Evolutionary conservation across 1,140 invertebrate species (phyloP).

Genomic region (Lordiphosa mommai): DNA sequence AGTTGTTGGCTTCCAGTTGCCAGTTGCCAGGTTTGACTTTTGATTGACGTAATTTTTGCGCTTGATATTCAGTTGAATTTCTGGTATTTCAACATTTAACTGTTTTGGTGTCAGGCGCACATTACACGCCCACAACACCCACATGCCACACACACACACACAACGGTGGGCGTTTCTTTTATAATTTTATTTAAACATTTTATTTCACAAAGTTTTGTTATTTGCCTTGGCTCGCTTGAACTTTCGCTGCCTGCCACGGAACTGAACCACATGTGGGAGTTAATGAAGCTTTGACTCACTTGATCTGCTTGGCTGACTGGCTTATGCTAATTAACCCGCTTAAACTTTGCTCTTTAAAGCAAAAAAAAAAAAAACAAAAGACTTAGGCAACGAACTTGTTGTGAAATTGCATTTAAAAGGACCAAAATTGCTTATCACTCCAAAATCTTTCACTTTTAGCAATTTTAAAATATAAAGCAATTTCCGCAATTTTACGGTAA

Average conservation of each 20-base stretch:
- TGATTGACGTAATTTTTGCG: constrained; percentile 76
- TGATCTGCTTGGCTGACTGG: constrained; percentile 40
- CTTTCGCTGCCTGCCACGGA: constrained; percentile 53
- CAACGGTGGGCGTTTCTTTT: constrained; percentile 42
- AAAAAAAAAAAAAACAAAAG: constrained; percentile 40
- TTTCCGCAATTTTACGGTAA: constrained; percentile 64
- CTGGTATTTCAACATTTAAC: constrained; percentile 77
- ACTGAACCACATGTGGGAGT: constrained; percentile 37
- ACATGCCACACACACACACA: constrained; percentile 27
- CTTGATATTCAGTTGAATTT: constrained; percentile 77
- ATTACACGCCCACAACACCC: constrained; percentile 62
- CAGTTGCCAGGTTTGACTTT: constrained; percentile 60
- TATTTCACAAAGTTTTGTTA: constrained; percentile 58
- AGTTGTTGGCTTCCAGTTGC: constrained; percentile 43
- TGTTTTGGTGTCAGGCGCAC: constrained; percentile 72
- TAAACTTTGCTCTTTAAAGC: constrained; percentile 62
- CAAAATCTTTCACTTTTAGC: constrained; percentile 23
- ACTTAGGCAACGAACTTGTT: constrained; percentile 66
- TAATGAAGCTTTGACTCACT: constrained; percentile 40
- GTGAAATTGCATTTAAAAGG: constrained; percentile 1
- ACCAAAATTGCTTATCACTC: constrained; percentile 22
- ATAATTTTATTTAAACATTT: constrained; percentile 32
- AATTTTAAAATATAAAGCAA: constrained; percentile 49
- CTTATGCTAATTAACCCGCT: constrained; percentile 54
- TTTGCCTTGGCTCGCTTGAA: constrained; percentile 35